phyloP scores from a whole-genome alignment of 1,140 invertebrate genomes.

The Elysia chlorotica region DNA sequence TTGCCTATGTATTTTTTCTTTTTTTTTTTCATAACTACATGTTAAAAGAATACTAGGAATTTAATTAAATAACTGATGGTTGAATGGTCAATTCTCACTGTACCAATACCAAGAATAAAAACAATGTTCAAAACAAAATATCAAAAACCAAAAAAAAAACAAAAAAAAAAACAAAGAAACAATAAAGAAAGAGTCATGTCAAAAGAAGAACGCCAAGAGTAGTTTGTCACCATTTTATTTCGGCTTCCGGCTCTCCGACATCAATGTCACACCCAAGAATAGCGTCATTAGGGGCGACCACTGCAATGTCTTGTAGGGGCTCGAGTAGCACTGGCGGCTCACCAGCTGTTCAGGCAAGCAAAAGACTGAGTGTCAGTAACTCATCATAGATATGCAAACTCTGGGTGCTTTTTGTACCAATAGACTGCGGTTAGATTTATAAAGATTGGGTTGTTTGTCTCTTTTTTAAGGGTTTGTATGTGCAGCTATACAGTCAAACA shows the following conservation, averaged over 20 bases:
- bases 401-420: no score
- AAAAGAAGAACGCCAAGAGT: no score
- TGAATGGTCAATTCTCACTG: not conserved
- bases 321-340: slow-evolving; percentile 52
- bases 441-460: no score
- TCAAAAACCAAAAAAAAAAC: not conserved
- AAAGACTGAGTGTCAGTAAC: no score
- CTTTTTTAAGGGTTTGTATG: no score
- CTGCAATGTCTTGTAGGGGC: slow-evolving; percentile 46
- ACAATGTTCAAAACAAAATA: not conserved
- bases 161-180: not conserved
- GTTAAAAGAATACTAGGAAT: no score
- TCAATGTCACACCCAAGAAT: slow-evolving; percentile 56
- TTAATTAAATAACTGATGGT: not conserved
- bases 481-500: no score
- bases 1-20: no score
- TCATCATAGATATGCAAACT: no score
- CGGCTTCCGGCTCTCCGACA: slow-evolving; percentile 55
- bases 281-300: slow-evolving; percentile 53
- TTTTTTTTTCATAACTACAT: not conserved
- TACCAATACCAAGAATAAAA: not conserved
- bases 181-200: no score
- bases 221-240: slow-evolving; percentile 54
- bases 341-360: no score
- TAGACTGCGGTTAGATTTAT: no score